Percentiles rank a stretch among this genome's conserved stretches.
Conservation (phyloP, 2,888 invertebrate species). For the Sturmia bella region DNA sequence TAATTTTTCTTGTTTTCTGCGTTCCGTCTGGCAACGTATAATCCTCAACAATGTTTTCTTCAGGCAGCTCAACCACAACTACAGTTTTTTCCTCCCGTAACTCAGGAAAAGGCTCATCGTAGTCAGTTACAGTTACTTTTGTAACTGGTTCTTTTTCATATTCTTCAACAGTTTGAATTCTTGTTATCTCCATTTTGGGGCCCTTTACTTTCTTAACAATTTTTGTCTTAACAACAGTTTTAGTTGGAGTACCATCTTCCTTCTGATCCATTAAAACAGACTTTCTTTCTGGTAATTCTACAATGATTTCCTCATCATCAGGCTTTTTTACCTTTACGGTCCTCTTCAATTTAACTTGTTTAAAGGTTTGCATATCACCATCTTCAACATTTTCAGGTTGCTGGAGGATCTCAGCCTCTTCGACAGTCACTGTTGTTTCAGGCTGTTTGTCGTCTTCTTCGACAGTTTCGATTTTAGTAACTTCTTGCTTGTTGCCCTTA, state of each 20-base stretch:
- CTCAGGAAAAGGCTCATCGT: constrained; percentile 76
- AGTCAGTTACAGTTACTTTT: constrained; percentile 77
- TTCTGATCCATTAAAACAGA: constrained; percentile 80
- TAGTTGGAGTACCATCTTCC: constrained; percentile 79
- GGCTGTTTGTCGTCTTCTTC: constrained; percentile 77
- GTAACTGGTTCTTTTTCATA: constrained; percentile 81
- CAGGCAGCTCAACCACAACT: constrained; percentile 78
- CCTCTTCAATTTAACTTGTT: constrained; percentile 74
- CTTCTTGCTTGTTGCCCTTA: constrained; percentile 79
- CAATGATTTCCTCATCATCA: constrained; percentile 75
- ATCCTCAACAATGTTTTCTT: constrained; percentile 76
- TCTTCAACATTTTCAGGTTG: constrained; percentile 57
- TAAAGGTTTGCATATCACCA: constrained; percentile 15
- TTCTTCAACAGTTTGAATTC: constrained; percentile 81
- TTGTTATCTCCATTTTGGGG: constrained; percentile 80
- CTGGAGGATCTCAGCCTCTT: constrained; percentile 66
- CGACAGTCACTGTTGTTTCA: constrained; percentile 75
- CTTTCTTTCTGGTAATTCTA: constrained; percentile 80
- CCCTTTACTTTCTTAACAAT: constrained; percentile 82
- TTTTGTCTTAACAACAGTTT: constrained; percentile 81
- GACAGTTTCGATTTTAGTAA: constrained; percentile 79
- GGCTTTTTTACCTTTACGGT: constrained; percentile 75
- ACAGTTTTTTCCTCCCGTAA: constrained; percentile 74
- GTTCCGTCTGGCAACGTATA: constrained; percentile 75
- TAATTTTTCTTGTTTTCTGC: constrained; percentile 78